Conservation (phyloP, 2,113 vertebrate species). For the Myiopsitta monachus region DNA sequence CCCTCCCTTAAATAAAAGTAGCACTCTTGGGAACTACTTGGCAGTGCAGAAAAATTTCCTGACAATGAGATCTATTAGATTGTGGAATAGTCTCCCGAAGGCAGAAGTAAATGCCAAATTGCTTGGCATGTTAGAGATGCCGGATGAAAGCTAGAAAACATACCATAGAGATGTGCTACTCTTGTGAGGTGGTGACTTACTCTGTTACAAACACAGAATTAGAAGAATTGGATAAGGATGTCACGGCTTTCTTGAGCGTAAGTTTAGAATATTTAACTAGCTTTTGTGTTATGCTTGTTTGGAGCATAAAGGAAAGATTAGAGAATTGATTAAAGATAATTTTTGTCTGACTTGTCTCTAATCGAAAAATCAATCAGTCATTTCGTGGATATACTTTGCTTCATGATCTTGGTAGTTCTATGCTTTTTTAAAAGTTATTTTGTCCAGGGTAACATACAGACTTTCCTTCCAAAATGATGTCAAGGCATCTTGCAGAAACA, state of each 20-base stretch:
- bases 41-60: constrained; percentile 54
- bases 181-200: background rate
- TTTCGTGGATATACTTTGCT: background rate
- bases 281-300: background rate
- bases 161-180: background rate
- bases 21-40: constrained; percentile 52
- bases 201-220: background rate
- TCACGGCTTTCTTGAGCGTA: background rate
- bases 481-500: constrained; percentile 35
- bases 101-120: constrained; percentile 57
- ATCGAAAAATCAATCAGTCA: background rate
- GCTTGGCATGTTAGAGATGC: constrained; percentile 13
- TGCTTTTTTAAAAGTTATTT: background rate
- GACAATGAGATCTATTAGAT: constrained; percentile 68
- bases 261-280: background rate
- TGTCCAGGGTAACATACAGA: background rate
- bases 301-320: background rate
- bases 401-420: background rate
- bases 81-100: constrained; percentile 49
- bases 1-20: constrained; percentile 69
- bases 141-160: constrained; percentile 15
- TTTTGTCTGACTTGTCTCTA: background rate
- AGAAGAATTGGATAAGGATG: background rate
- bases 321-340: background rate
- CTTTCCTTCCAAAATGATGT: constrained; percentile 22